Conservation (phyloP, 2,888 invertebrate species). For the Pediacus dermestoides region DNA sequence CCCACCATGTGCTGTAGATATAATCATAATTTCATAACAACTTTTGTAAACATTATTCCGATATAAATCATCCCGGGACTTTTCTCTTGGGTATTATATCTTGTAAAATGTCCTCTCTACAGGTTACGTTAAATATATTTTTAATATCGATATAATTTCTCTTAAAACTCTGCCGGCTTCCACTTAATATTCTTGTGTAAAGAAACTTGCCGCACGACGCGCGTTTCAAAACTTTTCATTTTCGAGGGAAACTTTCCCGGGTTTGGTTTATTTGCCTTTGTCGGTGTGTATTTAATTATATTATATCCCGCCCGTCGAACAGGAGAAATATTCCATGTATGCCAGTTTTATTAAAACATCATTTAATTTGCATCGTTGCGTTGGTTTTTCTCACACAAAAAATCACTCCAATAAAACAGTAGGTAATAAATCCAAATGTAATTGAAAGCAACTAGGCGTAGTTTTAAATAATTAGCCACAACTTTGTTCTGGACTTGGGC, state of each 20-base stretch:
- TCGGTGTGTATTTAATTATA: constrained; percentile 35
- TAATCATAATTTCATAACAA: constrained; percentile 1
- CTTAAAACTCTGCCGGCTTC: constrained; percentile 3
- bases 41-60: constrained; percentile 1
- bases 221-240: constrained; percentile 11
- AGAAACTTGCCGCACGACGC: constrained; percentile 1
- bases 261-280: constrained; percentile 30
- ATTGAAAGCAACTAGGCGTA: too few relatives aligned
- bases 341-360: background rate
- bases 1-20: too few relatives aligned
- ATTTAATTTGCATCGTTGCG: background rate
- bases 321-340: too few relatives aligned
- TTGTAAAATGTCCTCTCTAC: constrained; percentile 8
- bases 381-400: too few relatives aligned
- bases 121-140: constrained; percentile 16
- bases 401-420: too few relatives aligned
- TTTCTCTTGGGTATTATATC: background rate
- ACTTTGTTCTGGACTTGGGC: too few relatives aligned
- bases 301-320: too few relatives aligned
- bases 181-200: constrained; percentile 4
- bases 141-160: constrained; percentile 20
- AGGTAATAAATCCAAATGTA: too few relatives aligned
- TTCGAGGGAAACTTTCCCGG: constrained; percentile 12
- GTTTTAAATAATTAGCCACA: too few relatives aligned
- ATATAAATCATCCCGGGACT: background rate